Evolutionary conservation across 2,888 invertebrate genomes (phyloP).

Genomic region (Peribatodes rhomboidaria): DNA sequence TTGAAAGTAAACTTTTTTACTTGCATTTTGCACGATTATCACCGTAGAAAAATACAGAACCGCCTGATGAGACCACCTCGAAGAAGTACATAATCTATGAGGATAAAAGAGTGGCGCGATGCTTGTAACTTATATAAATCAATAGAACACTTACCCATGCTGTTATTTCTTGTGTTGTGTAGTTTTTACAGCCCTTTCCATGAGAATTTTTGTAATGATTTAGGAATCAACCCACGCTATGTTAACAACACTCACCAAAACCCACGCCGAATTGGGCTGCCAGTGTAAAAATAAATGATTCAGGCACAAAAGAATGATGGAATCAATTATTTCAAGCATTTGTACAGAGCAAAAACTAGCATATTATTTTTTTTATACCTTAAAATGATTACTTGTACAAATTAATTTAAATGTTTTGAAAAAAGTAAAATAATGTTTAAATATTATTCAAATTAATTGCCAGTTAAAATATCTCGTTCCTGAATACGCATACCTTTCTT

Average conservation of each 20-base stretch:
- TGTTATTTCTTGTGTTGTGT: slow-evolving; percentile 48
- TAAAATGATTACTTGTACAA: no score
- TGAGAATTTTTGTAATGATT: slow-evolving; percentile 51
- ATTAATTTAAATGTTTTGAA: no score
- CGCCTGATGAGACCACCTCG: slow-evolving; percentile 63
- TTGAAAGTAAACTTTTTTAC: slow-evolving; percentile 44
- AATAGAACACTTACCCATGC: slow-evolving; percentile 66
- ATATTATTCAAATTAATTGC: no score
- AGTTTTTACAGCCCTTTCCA: slow-evolving; percentile 52
- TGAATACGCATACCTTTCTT: neutral
- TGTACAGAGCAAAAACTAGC: neutral
- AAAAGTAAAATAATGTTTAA: no score
- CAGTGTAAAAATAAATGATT: slow-evolving; percentile 49
- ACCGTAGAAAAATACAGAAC: slow-evolving; percentile 60
- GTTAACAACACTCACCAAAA: slow-evolving; percentile 75
- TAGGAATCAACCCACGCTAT: slow-evolving; percentile 79
- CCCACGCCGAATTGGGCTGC: slow-evolving; percentile 83
- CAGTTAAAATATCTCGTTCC: neutral
- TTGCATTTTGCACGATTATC: slow-evolving; percentile 59
- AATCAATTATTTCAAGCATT: neutral
- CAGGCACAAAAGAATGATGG: neutral
- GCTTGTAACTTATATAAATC: slow-evolving; percentile 37
- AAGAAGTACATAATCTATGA: slow-evolving; percentile 75
- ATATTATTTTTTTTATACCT: neutral
- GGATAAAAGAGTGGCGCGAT: slow-evolving; percentile 55